A percentile compares a stretch with the other conserved stretches of the same genome.
phyloP scores from a whole-genome alignment of 2,888 invertebrate species.

The Ichneumoninae sp. region DNA sequence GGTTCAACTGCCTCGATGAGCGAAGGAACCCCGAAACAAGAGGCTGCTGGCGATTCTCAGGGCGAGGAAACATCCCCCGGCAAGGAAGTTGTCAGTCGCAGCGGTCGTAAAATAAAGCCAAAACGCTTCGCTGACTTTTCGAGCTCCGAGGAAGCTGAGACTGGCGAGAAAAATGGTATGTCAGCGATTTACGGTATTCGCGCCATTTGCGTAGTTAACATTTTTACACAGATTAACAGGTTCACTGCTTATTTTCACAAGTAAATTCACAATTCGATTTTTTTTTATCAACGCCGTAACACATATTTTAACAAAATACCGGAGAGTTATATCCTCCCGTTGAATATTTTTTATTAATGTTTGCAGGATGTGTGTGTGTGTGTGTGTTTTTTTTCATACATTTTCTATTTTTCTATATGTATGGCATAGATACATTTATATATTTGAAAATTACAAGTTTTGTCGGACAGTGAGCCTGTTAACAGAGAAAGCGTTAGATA shows the following conservation, averaged over 20 bases:
- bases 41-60: constrained; percentile 78
- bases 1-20: constrained; percentile 69
- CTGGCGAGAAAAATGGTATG: constrained; percentile 75
- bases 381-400: not conserved
- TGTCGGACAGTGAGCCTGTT: constrained; percentile 5
- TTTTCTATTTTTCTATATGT: not conserved
- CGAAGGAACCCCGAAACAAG: constrained; percentile 76
- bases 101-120: constrained; percentile 91
- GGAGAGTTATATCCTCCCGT: not conserved
- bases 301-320: not conserved
- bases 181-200: not conserved
- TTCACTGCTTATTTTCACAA: not conserved
- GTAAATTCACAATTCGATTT: not conserved
- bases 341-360: not conserved
- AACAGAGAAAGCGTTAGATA: not conserved
- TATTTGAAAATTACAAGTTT: not conserved
- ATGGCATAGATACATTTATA: not conserved
- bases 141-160: constrained; percentile 80
- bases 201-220: not conserved
- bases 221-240: constrained; percentile 15
- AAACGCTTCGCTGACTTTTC: constrained; percentile 85
- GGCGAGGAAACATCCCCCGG: constrained; percentile 85
- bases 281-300: not conserved
- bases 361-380: not conserved
- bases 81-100: constrained; percentile 88